phyloP scores from a whole-genome alignment of 2,888 invertebrate species.

The Melanophora roralis region DNA sequence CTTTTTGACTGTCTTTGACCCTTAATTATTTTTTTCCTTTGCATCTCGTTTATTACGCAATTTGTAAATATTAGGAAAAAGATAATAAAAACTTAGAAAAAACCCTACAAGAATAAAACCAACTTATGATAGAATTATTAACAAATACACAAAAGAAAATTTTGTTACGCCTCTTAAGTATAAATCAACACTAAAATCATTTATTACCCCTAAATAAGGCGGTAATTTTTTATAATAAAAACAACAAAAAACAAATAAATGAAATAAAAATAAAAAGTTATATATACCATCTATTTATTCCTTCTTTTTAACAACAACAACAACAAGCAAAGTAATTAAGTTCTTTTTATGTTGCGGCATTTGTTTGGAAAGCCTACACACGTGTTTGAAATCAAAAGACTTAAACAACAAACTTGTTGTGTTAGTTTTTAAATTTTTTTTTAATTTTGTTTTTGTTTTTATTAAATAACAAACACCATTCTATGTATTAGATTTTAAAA shows the following conservation, averaged over 20 bases:
- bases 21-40: background rate
- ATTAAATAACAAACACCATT: too few relatives aligned
- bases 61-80: background rate
- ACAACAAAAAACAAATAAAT: too few relatives aligned
- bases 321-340: background rate
- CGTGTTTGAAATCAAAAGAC: constrained; percentile 7
- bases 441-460: background rate
- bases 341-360: background rate
- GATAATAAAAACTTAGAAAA: background rate
- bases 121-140: background rate
- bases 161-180: constrained; percentile 42
- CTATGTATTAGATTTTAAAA: too few relatives aligned
- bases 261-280: background rate
- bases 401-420: constrained; percentile 15
- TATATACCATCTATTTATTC: background rate
- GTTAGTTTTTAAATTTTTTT: background rate
- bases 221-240: background rate
- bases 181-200: constrained; percentile 35
- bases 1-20: too few relatives aligned
- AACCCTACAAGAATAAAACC: background rate
- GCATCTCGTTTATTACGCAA: constrained; percentile 16
- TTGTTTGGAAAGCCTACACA: background rate
- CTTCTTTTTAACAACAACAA: too few relatives aligned
- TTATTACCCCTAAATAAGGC: constrained; percentile 19
- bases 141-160: background rate